Conservation (phyloP, 2,888 invertebrate genomes). For the Thelaira solivaga region DNA sequence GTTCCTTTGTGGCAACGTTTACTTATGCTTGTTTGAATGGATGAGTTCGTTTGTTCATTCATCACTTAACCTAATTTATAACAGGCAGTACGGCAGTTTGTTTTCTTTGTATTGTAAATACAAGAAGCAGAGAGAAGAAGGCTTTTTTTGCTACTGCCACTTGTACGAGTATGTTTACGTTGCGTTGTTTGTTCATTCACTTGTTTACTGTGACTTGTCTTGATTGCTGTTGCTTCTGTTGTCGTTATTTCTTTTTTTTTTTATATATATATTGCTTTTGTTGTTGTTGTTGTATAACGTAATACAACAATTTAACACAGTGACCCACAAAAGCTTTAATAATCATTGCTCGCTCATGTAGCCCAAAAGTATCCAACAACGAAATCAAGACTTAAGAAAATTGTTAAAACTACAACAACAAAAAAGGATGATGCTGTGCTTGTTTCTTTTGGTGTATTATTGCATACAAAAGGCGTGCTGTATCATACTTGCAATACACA, state of each 20-base stretch:
- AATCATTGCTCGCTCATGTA: conserved; percentile 31
- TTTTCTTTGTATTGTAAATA: conserved; percentile 36
- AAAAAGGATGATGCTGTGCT: conserved; percentile 28
- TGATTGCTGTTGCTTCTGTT: conserved; percentile 36
- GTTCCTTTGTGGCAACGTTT: neutral
- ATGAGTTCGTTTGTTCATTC: conserved; percentile 47
- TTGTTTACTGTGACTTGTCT: conserved; percentile 32
- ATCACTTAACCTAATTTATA: conserved; percentile 63
- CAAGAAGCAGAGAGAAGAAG: neutral
- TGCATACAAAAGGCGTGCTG: conserved; percentile 43
- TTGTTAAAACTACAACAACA: neutral
- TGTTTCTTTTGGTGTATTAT: neutral
- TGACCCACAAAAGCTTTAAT: conserved; percentile 58
- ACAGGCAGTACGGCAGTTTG: no score
- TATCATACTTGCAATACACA: neutral
- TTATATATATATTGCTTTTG: neutral
- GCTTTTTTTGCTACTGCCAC: conserved; percentile 60
- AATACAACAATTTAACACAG: conserved; percentile 60
- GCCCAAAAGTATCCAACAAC: conserved; percentile 3
- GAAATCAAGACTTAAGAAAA: conserved; percentile 24
- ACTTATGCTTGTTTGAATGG: conserved; percentile 7
- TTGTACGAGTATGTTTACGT: conserved; percentile 30
- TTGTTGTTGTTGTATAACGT: conserved; percentile 45
- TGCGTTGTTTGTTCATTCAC: conserved; percentile 31
- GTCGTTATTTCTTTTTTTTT: neutral